A percentile compares a stretch with the other conserved stretches of the same genome.
Evolutionary conservation across 2,113 vertebrate genomes (phyloP).

Genomic region (Uria lomvia): DNA sequence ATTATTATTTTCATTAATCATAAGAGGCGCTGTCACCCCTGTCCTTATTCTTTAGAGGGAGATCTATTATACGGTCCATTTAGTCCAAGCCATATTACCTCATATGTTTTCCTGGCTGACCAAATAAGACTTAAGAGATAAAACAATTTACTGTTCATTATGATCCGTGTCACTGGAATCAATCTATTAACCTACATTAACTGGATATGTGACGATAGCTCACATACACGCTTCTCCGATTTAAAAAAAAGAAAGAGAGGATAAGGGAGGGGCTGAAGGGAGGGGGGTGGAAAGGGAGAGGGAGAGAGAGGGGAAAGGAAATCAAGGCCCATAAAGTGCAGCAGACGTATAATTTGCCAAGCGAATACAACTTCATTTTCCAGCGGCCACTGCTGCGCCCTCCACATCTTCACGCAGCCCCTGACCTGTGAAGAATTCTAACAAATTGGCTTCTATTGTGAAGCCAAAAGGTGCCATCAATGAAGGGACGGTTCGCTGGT

Average conservation of each 20-base stretch:
- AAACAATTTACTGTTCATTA: constrained; percentile 99
- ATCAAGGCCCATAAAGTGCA: constrained; percentile 89
- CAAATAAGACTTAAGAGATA: constrained; percentile 99
- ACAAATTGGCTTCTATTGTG: constrained; percentile 99
- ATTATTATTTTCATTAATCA: constrained; percentile 99
- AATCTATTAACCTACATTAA: constrained; percentile 99
- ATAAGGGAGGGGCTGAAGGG: background rate
- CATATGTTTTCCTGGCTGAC: constrained; percentile 99
- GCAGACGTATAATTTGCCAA: constrained; percentile 93
- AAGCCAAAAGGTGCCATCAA: constrained; percentile 99
- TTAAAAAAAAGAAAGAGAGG: constrained; percentile 64
- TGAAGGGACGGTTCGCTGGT: constrained; percentile 93
- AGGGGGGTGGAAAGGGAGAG: background rate
- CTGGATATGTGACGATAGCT: constrained; percentile 90
- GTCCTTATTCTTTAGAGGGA: constrained; percentile 96
- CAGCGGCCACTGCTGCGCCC: constrained; percentile 83
- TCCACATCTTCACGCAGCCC: constrained; percentile 88
- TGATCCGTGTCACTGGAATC: constrained; percentile 99
- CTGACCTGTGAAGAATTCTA: constrained; percentile 99
- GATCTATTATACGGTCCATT: constrained; percentile 99
- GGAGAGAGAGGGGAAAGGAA: constrained; percentile 66
- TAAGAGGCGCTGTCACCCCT: constrained; percentile 91
- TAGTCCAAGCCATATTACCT: constrained; percentile 98
- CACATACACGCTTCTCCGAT: constrained; percentile 70
- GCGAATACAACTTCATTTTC: constrained; percentile 96